Percentiles rank a stretch among this genome's conserved stretches.
Evolutionary conservation across 2,113 vertebrate species (phyloP).

Genomic region (Prionailurus viverrinus): DNA sequence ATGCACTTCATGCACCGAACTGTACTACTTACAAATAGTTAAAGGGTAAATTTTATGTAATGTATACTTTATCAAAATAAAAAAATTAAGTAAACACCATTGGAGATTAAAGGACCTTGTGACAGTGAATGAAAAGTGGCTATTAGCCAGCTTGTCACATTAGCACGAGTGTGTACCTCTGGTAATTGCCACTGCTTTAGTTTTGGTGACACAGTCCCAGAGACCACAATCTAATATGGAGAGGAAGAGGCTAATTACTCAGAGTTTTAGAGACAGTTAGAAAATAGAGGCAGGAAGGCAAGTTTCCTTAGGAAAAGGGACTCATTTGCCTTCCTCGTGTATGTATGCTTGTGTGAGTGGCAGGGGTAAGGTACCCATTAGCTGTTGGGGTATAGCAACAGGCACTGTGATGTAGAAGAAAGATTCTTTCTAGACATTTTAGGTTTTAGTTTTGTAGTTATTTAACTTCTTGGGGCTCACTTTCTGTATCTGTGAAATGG

Average conservation of each 20-base stretch:
- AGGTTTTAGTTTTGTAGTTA: not conserved
- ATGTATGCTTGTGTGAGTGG: not conserved
- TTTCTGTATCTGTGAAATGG: not conserved
- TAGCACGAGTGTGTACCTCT: not conserved
- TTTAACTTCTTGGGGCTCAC: not conserved
- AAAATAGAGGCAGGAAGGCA: not conserved
- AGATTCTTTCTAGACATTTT: not conserved
- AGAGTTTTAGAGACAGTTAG: not conserved
- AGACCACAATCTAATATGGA: not conserved
- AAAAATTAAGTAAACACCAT: not conserved
- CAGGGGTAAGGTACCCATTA: not conserved
- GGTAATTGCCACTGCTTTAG: not conserved
- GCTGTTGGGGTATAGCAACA: not conserved
- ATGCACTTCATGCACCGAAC: not conserved
- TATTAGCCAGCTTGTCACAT: not conserved
- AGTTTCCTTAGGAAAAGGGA: not conserved
- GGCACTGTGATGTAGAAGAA: not conserved
- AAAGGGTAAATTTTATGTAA: not conserved
- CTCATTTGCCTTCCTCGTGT: not conserved
- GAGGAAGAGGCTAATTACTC: not conserved
- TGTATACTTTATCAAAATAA: not conserved
- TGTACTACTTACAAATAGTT: not conserved
- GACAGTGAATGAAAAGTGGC: not conserved
- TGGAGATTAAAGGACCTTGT: slow-evolving; percentile 48
- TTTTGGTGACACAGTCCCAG: slow-evolving; percentile 27